These are phyloP conservation scores for Cochlearius cochlearius DNA, from an alignment of 2,113 vertebrate genomes.

Conservation along the genomic window DNA sequence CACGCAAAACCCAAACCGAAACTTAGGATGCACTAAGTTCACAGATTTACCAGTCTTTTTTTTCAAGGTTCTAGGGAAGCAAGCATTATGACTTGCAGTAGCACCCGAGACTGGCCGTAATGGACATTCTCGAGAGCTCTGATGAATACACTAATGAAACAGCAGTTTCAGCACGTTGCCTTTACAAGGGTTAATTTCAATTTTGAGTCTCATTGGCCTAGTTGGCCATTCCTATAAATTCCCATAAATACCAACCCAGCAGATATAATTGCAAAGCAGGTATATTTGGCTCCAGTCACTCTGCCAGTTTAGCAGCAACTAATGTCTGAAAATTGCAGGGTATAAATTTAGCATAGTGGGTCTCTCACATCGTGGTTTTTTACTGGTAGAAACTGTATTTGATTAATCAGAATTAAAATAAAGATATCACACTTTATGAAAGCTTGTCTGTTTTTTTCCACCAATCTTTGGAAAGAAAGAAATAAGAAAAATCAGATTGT, in stretches of 20 bases:
- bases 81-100: not conserved
- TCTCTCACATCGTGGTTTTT: constrained; percentile 29
- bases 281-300: constrained; percentile 37
- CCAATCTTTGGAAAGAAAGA: not conserved
- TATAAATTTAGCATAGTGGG: constrained; percentile 67
- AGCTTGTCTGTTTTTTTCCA: not conserved
- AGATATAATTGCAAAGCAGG: constrained; percentile 67
- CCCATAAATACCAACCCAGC: not conserved
- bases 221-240: not conserved
- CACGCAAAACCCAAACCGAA: not conserved
- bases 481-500: not conserved
- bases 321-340: constrained; percentile 66
- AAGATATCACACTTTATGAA: not conserved
- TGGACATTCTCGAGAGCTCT: not conserved
- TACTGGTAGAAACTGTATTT: constrained; percentile 21
- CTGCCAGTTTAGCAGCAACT: constrained; percentile 1
- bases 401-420: constrained; percentile 24
- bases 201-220: constrained; percentile 11
- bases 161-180: not conserved
- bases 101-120: not conserved
- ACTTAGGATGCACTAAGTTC: not conserved
- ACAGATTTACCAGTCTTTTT: not conserved
- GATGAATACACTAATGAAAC: not conserved
- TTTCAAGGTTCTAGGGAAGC: not conserved
- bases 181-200: constrained; percentile 32